phyloP scores from a whole-genome alignment of 2,888 invertebrate genomes.

The Parapristionchus giblindavisi region DNA sequence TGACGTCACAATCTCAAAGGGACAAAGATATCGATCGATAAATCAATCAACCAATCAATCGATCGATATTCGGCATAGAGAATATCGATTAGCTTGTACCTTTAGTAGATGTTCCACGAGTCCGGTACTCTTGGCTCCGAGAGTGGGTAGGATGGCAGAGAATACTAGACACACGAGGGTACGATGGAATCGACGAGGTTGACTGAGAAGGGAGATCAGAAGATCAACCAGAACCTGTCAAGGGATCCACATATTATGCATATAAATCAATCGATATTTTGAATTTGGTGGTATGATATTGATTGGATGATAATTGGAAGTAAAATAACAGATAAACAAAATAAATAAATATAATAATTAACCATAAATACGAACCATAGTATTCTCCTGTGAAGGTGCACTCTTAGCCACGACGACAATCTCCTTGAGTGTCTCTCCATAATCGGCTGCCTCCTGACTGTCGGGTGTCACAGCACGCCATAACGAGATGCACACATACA shows the following conservation, averaged over 20 bases:
- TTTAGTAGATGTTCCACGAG: no score
- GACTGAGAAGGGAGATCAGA: constrained; percentile 41
- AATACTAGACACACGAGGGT: constrained; percentile 41
- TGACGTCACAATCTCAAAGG: constrained; percentile 36
- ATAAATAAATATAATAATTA: not conserved
- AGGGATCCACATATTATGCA: no score
- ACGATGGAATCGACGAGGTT: constrained; percentile 35
- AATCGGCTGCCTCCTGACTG: constrained; percentile 25
- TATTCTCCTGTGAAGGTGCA: not conserved
- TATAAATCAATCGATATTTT: no score
- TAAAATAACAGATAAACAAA: not conserved
- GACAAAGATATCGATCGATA: no score
- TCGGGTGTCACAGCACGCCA: constrained; percentile 19
- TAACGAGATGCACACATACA: constrained; percentile 37
- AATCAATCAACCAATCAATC: no score
- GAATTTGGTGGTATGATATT: no score
- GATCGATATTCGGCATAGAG: no score
- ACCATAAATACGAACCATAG: constrained; percentile 5
- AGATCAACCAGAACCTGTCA: constrained; percentile 51
- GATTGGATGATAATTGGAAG: not conserved
- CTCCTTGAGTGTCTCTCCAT: constrained; percentile 21
- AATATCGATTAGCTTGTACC: no score
- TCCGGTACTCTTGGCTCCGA: no score
- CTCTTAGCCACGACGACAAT: constrained; percentile 24
- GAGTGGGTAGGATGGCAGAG: constrained; percentile 47